These are phyloP conservation scores for Montifringilla adamsi DNA, from an alignment of 2,113 vertebrate genomes.

Conservation along the genomic window DNA sequence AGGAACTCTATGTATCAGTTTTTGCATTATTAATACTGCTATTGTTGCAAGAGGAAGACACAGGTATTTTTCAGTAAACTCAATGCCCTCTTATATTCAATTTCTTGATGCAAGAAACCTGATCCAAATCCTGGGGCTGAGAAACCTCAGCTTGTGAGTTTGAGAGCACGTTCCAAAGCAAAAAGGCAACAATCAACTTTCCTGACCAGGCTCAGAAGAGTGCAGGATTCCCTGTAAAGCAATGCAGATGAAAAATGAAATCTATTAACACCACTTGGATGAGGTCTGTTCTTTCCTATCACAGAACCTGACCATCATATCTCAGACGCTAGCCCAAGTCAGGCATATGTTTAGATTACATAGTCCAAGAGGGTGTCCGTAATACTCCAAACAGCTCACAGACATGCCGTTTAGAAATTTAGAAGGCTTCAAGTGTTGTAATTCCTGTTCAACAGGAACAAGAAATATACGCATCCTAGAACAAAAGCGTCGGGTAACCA, in stretches of 20 bases:
- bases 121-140: not conserved
- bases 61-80: not conserved
- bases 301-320: not conserved
- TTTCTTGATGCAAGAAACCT: not conserved
- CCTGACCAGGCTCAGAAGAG: not conserved
- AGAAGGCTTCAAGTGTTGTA: not conserved
- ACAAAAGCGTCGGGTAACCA: not conserved
- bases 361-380: not conserved
- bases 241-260: fast-evolving
- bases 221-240: not conserved
- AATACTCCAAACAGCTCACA: not conserved
- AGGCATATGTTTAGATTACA: not conserved
- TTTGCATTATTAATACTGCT: not conserved
- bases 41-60: not conserved
- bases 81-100: not conserved
- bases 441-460: constrained; percentile 34
- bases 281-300: not conserved
- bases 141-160: not conserved
- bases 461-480: not conserved
- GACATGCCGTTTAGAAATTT: not conserved
- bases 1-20: not conserved
- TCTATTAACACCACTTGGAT: not conserved
- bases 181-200: not conserved
- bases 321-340: not conserved
- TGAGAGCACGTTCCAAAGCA: not conserved